Conservation (phyloP, 2,888 invertebrate species). For the Nesidiocoris tenuis region DNA sequence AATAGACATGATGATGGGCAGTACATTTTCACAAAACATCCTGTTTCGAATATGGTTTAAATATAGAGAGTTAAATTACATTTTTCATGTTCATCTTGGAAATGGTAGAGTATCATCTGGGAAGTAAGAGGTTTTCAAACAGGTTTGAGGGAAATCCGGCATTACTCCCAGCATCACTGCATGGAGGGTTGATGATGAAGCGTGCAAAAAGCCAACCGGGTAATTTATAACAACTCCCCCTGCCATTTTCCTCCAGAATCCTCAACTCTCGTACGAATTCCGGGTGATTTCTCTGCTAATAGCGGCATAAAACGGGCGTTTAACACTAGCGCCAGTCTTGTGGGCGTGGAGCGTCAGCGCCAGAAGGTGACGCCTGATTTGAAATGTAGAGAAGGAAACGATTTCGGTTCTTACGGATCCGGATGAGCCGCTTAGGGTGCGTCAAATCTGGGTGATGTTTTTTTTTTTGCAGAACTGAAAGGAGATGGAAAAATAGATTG, state of each 20-base stretch:
- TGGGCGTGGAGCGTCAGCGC: slow-evolving; percentile 22
- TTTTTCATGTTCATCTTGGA: no score
- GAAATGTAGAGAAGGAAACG: slow-evolving; percentile 25
- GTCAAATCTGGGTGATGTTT: neutral
- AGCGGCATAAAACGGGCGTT: slow-evolving; percentile 33
- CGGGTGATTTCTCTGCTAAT: slow-evolving; percentile 35
- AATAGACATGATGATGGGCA: no score
- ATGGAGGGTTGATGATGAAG: neutral
- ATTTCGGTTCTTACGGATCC: neutral
- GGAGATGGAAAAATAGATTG: slow-evolving; percentile 1
- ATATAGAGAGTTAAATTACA: no score
- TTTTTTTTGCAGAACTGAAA: neutral
- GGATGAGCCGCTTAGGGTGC: neutral
- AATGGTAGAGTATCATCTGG: no score
- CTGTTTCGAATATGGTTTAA: no score
- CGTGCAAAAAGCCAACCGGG: neutral
- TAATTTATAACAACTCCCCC: slow-evolving; percentile 35
- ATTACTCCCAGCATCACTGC: no score
- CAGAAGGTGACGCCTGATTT: slow-evolving; percentile 10
- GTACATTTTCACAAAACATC: no score
- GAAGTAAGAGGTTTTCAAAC: no score
- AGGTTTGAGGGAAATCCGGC: no score
- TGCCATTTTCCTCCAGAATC: neutral
- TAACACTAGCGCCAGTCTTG: neutral
- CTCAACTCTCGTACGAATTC: neutral